Base-by-base conservation (phyloP, 1,140 invertebrate genomes). In the Monomorium pharaonis region DNA sequence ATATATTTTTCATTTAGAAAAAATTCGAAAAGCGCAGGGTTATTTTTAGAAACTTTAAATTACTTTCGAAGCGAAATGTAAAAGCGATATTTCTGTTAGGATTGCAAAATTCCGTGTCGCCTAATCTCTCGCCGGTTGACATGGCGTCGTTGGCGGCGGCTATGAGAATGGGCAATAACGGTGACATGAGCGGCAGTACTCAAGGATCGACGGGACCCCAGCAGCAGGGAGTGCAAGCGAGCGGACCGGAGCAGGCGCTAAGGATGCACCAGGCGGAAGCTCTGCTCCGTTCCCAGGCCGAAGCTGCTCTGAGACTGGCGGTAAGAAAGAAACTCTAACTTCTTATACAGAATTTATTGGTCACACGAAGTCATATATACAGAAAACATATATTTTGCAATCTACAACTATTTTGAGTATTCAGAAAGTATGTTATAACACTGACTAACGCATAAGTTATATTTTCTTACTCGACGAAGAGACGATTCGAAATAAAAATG, bases 241-340 rank as follows among this genome's bases (percentile, higher is more conserved):
- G 96, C 24, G 95, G 95, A 60, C 95, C 95, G 5, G 96, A 97
- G 90, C 96, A 97, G 7, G 97, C 97, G 1, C 94, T 98, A 9
- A 95, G 97, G 80, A 97, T 98, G 95, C 96, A 96, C 87, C 97
- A 97, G 91, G 97, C 97, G 1, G 97, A 98, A 94, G 98, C 97
- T 0, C 95, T 98, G 14, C 94, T 98, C 18, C 96, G 97, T 91
- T 97, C 97, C 70, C 98, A 98, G 89, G 97, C 98, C 0, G 98
- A 98, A 92, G 97, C 97, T 24, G 97, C 98, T 1, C 95, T 98
- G 18, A 95, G 98, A 91, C 94, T 98, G 86, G 98, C 98, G 18
- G 97, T 98, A 88, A 95, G 95, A 91, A 60, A 67, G 9, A 9
- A 60, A n/a, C 27, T 16, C 6, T 5, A 14, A n/a, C 10, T 56